phyloP scores from a whole-genome alignment of 1,140 invertebrate species.

The Octopus sinensis region DNA sequence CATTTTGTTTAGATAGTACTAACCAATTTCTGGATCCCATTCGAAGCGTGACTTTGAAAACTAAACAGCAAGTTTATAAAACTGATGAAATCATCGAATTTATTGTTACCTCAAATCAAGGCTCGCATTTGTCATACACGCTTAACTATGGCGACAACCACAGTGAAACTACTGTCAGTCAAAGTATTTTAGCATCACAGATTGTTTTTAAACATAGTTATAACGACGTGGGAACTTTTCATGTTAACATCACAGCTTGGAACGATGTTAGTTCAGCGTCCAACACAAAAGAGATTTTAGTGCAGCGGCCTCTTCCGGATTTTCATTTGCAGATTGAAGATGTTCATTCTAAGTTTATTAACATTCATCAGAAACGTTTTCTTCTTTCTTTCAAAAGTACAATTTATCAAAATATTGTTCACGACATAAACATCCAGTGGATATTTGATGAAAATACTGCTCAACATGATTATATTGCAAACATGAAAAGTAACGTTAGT shows the following conservation, averaged over 20 bases:
- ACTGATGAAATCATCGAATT: slow-evolving; percentile 22
- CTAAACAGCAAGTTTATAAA: slow-evolving; percentile 16
- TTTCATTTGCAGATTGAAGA: slow-evolving; percentile 13
- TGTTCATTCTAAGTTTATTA: slow-evolving; percentile 15
- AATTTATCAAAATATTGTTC: too few relatives aligned
- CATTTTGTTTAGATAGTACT: slow-evolving; percentile 27
- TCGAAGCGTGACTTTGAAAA: slow-evolving; percentile 12
- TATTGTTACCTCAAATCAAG: slow-evolving; percentile 21
- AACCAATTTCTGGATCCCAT: slow-evolving; percentile 29
- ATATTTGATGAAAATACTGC: slow-evolving; percentile 26
- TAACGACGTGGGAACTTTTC: slow-evolving; percentile 19
- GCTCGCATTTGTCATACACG: slow-evolving; percentile 32
- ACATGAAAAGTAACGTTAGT: not conserved
- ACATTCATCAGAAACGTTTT: not conserved
- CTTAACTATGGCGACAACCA: slow-evolving; percentile 32
- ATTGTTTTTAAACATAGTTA: slow-evolving; percentile 25
- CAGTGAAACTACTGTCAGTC: slow-evolving; percentile 13
- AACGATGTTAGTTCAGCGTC: slow-evolving; percentile 24
- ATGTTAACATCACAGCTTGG: slow-evolving; percentile 22
- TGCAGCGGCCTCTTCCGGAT: not conserved
- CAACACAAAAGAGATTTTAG: not conserved
- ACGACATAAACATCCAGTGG: not conserved
- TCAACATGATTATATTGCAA: not conserved
- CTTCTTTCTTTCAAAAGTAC: too few relatives aligned
- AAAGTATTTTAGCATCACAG: slow-evolving; percentile 25